Conservation (phyloP, 1,140 invertebrate genomes). For the Pinna nobilis region DNA sequence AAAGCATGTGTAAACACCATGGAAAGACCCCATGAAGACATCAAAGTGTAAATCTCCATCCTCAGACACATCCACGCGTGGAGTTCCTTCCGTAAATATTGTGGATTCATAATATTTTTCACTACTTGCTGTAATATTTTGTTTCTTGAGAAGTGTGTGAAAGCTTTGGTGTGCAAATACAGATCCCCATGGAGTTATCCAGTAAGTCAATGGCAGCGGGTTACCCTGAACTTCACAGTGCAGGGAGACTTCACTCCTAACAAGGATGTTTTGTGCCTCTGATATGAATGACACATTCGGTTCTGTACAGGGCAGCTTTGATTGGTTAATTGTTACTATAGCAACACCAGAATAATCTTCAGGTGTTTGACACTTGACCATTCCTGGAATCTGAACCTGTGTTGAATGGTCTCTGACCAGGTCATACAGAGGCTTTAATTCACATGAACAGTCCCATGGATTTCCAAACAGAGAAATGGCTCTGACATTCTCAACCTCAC, state of each 20-base stretch:
- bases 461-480: conserved; percentile 57
- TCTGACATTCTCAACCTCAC: conserved; percentile 30
- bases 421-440: conserved; percentile 38
- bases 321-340: conserved; percentile 39
- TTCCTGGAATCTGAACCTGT: conserved; percentile 26
- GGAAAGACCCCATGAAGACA: conserved; percentile 56
- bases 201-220: conserved; percentile 55
- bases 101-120: background rate
- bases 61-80: too few relatives aligned
- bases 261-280: conserved; percentile 17
- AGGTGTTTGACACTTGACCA: conserved; percentile 47
- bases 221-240: conserved; percentile 50
- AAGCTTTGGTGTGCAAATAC: conserved; percentile 47
- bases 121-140: conserved; percentile 34
- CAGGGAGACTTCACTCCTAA: conserved; percentile 38
- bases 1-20: conserved; percentile 60
- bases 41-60: conserved; percentile 52
- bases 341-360: conserved; percentile 21
- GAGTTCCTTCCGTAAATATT: too few relatives aligned
- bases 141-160: conserved; percentile 10
- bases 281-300: conserved; percentile 40
- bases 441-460: conserved; percentile 67
- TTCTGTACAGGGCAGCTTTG: conserved; percentile 44
- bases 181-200: conserved; percentile 64
- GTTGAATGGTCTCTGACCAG: background rate